Evolutionary conservation across 1,140 invertebrate genomes (phyloP), one percentile per base, ranked within the genome.

Genomic region (Drosophila pachea): DNA sequence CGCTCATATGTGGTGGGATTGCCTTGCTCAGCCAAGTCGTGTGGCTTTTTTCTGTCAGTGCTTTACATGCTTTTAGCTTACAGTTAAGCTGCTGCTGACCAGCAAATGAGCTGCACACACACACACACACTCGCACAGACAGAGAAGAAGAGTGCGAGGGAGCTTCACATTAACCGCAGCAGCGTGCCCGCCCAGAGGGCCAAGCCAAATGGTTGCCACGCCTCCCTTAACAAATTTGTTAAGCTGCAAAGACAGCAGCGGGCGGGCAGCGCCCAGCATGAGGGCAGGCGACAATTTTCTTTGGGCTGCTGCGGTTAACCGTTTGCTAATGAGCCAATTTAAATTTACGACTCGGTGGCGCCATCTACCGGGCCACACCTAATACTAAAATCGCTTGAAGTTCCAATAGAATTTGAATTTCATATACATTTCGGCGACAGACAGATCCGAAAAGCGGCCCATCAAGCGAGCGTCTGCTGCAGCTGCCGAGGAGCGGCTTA

Each of bases 251-350:
- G 53, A 36, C 48, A 50, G 38, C 48, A 9, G n/a, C n/a, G n/a
- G n/a, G n/a, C n/a, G n/a, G n/a, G n/a, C n/a, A n/a, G n/a, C 31
- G 32, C 29, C 14, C 12, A 14, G 33, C n/a, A n/a, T 6, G 35
- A n/a, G 16, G 40, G 53, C 29, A 11, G 14, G 47, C 52, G 38
- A 63, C 55, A 73, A 53, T 52, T 64, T 75, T 65, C 49, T 52
- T 22, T 9, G 45, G 22, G 16, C 8, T 76, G 68, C 86, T 60
- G 81, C 86, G 81, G 81, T 86, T 84, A 84, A 86, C 81, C 81
- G 65, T 49, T 68, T 86, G 76, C 81, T 84, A 84, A 84, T 84
- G 81, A 84, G 81, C 76, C 81, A 84, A 84, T 84, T 84, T 84
- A 84, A 84, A 86, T 84, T 76, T 86, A 84, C 78, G 73, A 63